phyloP scores from a whole-genome alignment of 2,797 vertebrate species.

The Neosilurus hyrtlii region DNA sequence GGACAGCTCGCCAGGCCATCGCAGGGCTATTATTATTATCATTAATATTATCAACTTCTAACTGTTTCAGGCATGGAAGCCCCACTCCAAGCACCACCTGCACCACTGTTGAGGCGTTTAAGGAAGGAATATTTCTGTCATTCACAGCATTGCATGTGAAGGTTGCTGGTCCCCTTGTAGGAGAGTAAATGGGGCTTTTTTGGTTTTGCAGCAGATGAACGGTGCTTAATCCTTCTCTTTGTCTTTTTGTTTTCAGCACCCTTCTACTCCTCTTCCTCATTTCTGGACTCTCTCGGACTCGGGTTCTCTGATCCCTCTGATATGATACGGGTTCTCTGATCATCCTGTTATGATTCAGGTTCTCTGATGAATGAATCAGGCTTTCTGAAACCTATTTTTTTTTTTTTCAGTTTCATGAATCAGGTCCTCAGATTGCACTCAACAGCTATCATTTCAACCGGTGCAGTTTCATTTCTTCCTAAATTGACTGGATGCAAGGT shows the following conservation, averaged over 20 bases:
- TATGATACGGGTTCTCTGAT: conserved; percentile 4
- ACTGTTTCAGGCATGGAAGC: not conserved
- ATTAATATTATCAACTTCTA: not conserved
- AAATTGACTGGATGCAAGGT: conserved; percentile 24
- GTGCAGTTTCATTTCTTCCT: conserved; percentile 8
- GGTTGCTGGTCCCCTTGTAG: conserved; percentile 13
- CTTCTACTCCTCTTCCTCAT: conserved; percentile 23
- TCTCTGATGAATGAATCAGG: conserved; percentile 8
- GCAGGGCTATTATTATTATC: too few relatives aligned
- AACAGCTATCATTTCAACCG: not conserved
- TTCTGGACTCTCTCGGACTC: conserved; percentile 53
- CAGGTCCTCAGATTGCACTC: not conserved
- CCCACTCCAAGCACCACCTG: conserved; percentile 33
- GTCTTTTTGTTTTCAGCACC: conserved; percentile 12
- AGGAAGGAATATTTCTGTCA: too few relatives aligned
- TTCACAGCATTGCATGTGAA: too few relatives aligned
- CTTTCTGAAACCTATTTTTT: not conserved
- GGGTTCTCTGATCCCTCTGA: conserved; percentile 56
- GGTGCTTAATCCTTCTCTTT: not conserved
- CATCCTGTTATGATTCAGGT: conserved; percentile 5
- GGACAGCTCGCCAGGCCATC: too few relatives aligned
- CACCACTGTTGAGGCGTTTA: too few relatives aligned
- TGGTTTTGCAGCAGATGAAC: conserved; percentile 45
- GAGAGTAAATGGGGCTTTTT: conserved; percentile 41
- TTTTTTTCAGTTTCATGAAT: not conserved